Percentiles rank a stretch among this genome's conserved stretches.
Conservation (phyloP, 2,797 vertebrate genomes). For the Microctenopoma steveboyesi region DNA sequence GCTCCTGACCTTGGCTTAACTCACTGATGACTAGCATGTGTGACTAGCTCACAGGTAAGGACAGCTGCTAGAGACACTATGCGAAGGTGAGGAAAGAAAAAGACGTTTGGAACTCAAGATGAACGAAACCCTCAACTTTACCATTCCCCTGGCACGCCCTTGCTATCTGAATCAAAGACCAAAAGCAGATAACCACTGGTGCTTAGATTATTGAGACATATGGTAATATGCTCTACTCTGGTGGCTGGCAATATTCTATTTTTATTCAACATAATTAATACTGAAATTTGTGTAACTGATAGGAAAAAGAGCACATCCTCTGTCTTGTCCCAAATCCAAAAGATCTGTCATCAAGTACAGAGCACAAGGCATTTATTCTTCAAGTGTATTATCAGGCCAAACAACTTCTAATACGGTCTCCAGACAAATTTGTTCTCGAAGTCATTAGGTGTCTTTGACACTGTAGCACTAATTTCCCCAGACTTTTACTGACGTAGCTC, state of each 20-base stretch:
- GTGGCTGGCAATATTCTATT: slow-evolving; percentile 47
- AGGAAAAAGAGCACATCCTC: slow-evolving; percentile 35
- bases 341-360: slow-evolving; percentile 40
- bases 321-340: slow-evolving; percentile 40
- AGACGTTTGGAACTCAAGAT: slow-evolving; percentile 56
- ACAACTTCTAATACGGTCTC: slow-evolving; percentile 39
- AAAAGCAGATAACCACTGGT: slow-evolving; percentile 46
- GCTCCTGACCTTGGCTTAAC: slow-evolving; percentile 83
- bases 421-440: slow-evolving; percentile 58
- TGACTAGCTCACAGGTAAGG: slow-evolving; percentile 78
- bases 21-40: slow-evolving; percentile 87
- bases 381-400: slow-evolving; percentile 52
- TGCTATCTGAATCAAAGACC: slow-evolving; percentile 65
- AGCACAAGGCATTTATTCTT: slow-evolving; percentile 45
- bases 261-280: slow-evolving; percentile 56
- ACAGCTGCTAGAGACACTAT: slow-evolving; percentile 81
- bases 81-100: slow-evolving; percentile 55
- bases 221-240: slow-evolving; percentile 52
- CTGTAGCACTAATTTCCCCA: slow-evolving; percentile 61
- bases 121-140: slow-evolving; percentile 64
- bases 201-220: slow-evolving; percentile 60
- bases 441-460: slow-evolving; percentile 52
- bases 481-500: slow-evolving; percentile 59
- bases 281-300: slow-evolving; percentile 40
- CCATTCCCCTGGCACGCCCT: slow-evolving; percentile 42